A percentile compares a stretch with the other conserved stretches of the same genome.
phyloP scores from a whole-genome alignment of 2,113 vertebrate genomes.

The Tachysurus fulvidraco region DNA sequence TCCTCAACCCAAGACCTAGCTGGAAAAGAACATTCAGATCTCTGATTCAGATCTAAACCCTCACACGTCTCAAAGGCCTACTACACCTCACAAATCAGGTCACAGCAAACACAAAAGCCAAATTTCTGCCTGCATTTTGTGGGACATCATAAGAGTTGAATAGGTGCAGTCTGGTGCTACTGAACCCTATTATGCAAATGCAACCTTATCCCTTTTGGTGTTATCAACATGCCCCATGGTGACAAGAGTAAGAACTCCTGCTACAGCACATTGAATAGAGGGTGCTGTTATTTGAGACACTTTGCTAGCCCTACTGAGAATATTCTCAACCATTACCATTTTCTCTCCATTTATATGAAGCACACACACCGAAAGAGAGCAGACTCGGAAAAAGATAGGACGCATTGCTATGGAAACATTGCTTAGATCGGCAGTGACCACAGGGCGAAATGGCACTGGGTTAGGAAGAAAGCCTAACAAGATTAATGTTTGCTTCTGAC shows the following conservation, averaged over 20 bases:
- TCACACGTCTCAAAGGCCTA: neutral
- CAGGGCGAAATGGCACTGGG: conserved; percentile 41
- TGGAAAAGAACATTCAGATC: conserved; percentile 5
- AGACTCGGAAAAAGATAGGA: neutral
- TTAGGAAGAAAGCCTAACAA: conserved; percentile 48
- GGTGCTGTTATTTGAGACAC: conserved; percentile 41
- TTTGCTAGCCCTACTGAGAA: conserved; percentile 40
- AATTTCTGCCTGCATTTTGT: conserved; percentile 13
- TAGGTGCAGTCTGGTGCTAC: conserved; percentile 1
- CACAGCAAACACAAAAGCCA: conserved; percentile 5
- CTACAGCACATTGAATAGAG: conserved; percentile 28
- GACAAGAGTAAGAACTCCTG: conserved; percentile 39
- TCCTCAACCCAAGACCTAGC: neutral
- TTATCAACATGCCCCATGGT: conserved; percentile 38
- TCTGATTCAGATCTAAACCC: neutral
- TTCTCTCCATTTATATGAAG: conserved; percentile 42
- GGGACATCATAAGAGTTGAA: conserved; percentile 25
- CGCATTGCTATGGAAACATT: conserved; percentile 60
- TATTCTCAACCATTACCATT: conserved; percentile 29
- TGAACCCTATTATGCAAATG: conserved; percentile 29
- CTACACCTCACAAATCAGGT: neutral
- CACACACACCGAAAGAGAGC: conserved; percentile 40
- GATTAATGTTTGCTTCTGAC: conserved; percentile 44
- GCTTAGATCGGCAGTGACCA: conserved; percentile 50
- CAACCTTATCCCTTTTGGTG: conserved; percentile 35